phyloP scores from a whole-genome alignment of 2,888 invertebrate genomes.

The Drosophila imparisetae region DNA sequence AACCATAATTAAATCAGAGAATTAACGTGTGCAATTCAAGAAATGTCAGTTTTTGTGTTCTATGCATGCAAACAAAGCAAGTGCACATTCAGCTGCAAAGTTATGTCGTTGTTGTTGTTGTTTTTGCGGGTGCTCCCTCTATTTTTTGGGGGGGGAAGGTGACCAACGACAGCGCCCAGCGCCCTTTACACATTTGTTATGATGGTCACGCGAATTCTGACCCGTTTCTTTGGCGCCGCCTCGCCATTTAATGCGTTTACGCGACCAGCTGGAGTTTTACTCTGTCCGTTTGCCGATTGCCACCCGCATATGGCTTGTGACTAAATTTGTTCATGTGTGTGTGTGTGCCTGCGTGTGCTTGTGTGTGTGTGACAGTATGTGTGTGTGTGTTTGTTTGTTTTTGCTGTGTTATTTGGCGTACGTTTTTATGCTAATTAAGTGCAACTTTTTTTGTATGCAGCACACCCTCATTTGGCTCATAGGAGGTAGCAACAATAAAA shows the following conservation, averaged over 20 bases:
- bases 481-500: constrained; percentile 14
- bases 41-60: constrained; percentile 6
- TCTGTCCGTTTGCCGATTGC: constrained; percentile 20
- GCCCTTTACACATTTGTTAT: constrained; percentile 58
- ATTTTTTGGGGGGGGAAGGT: constrained; percentile 18
- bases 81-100: constrained; percentile 68
- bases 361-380: constrained; percentile 7
- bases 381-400: constrained; percentile 28
- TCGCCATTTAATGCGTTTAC: constrained; percentile 34
- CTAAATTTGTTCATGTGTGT: constrained; percentile 4
- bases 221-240: constrained; percentile 55
- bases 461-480: constrained; percentile 14
- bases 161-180: constrained; percentile 29
- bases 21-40: constrained; percentile 27
- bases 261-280: constrained; percentile 49
- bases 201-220: constrained; percentile 73
- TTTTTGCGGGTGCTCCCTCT: constrained; percentile 40
- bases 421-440: constrained; percentile 74
- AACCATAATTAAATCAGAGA: constrained; percentile 50
- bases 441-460: constrained; percentile 61
- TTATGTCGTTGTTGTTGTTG: constrained; percentile 41
- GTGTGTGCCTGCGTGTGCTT: constrained; percentile 9
- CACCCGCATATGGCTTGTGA: constrained; percentile 48
- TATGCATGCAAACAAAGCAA: constrained; percentile 45
- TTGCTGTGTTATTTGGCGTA: constrained; percentile 33